Percentiles rank a stretch among this genome's conserved stretches.
Evolutionary conservation across 2,888 invertebrate genomes (phyloP).

Genomic region (Eulithis testata): DNA sequence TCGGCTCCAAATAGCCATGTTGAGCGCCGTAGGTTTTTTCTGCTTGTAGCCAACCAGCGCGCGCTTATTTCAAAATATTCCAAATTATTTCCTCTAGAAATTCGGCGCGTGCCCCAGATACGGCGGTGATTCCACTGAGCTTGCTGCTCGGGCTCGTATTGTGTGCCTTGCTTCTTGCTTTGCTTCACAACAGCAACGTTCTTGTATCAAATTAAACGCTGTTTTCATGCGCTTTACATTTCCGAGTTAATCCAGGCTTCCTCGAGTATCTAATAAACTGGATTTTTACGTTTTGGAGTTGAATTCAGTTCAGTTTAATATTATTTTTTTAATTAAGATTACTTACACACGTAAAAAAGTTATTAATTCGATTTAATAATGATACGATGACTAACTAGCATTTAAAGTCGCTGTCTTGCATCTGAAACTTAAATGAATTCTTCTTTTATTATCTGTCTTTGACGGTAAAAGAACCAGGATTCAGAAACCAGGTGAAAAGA

Average conservation of each 20-base stretch:
- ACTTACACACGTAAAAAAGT: too few species aligned
- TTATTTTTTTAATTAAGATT: too few species aligned
- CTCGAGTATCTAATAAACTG: slow-evolving; percentile 12
- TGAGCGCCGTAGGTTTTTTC: background rate
- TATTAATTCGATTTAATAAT: too few species aligned
- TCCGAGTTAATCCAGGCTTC: slow-evolving; percentile 16
- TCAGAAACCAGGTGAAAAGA: too few species aligned
- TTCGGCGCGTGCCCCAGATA: slow-evolving; percentile 20
- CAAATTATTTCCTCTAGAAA: slow-evolving; percentile 24
- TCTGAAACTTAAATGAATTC: too few species aligned
- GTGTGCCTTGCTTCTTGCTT: slow-evolving; percentile 25
- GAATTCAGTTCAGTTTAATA: background rate
- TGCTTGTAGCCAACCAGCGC: background rate
- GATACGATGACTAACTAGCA: too few species aligned
- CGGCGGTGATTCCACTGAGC: slow-evolving; percentile 27
- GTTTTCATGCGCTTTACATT: slow-evolving; percentile 30
- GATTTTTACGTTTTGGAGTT: slow-evolving; percentile 6
- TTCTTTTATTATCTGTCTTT: too few species aligned
- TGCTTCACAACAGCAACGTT: slow-evolving; percentile 16
- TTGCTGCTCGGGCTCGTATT: slow-evolving; percentile 20
- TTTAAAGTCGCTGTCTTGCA: too few species aligned
- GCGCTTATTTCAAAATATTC: slow-evolving; percentile 1
- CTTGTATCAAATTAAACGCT: slow-evolving; percentile 27
- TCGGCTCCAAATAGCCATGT: too few species aligned
- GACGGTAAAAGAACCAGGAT: too few species aligned